Evolutionary conservation across 2,797 vertebrate genomes (phyloP), one percentile per base, ranked within the genome.

Genomic region (Urocyon cinereoargenteus): DNA sequence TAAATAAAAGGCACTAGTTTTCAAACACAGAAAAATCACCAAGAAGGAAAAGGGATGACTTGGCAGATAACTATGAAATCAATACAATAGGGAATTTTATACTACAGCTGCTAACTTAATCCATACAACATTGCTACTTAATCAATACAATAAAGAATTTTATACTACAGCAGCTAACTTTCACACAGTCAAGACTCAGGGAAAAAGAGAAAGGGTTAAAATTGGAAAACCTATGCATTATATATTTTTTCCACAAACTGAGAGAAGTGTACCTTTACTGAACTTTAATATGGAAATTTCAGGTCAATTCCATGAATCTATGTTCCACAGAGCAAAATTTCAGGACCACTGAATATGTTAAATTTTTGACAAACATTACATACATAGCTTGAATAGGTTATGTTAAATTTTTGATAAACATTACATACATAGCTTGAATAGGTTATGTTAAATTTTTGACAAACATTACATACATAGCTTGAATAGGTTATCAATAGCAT

Each of bases 1-100:
- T 91, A 86, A 82, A 86, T 73, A 64, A 78, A 78, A 89, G n/a
- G 61, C 77, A 86, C 11, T 86, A 40, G 18, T 82, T 95, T 94
- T 83, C 79, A 77, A 83, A 88, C 16, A 61, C 5, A 77, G 26
- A 6, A 13, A 84, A 83, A 68, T 94, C 64, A 96, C 55, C 59
- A 83, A 86, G 26, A 88, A 93, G 40, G 19, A 89, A 95, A 93
- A 75, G 31, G 8, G 26, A 68, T 72, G 40, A 45, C n/a, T 85
- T 61, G 45, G 22, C 40, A 86, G 28, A 70, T 24, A 11, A 87
- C n/a, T 77, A 91, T 26, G 53, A 91, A 96, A 75, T 95, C 36
- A 92, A 36, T 24, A 79, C 6, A 84, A 82, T 4, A 81, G 40
- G 93, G 90, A 87, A 68, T 91, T 86, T 68, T 57, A 64, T 40